Base-by-base conservation (phyloP, 2,113 vertebrate genomes). In the Piprites chloris region DNA sequence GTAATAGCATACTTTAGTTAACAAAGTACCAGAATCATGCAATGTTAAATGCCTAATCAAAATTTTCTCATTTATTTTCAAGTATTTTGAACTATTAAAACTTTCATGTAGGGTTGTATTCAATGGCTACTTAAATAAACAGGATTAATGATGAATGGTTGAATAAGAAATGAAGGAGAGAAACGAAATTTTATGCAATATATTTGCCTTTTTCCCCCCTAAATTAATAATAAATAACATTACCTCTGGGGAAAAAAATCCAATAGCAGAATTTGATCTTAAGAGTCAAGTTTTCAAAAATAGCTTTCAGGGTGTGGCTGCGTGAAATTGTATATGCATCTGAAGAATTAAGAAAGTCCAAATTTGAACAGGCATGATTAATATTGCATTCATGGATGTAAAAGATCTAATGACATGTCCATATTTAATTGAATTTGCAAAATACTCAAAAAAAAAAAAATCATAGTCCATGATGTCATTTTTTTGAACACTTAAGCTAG, bases 221-320 rank as follows among this genome's bases (percentile, higher is more conserved):
- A 58, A 62, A 85, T 58, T 55, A 32, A 41, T 42, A 65, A 75
- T 2, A 1, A 77, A 37, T 22, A 53, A 23, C 11, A 1, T 0
- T 84, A 58, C 11, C 1, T 72, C 7, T 41, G 33, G 9, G 3
- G 33, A 27, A n/a, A 33, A 41, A 35, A 35, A 23, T 47, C 19
- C 17, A 77, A 4, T 35, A 6, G 1, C 6, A 72, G 18, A 81
- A 87, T 72, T 85, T 90, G 30, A 35, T 88, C 23, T 19, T 41
- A 35, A 71, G 11, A 56, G 6, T 66, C 14, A 82, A 26, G 3
- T 59, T 67, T 87, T 49, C 13, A 79, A 78, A 71, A 42, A 14
- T 3, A 52, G 3, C 4, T 35, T 89, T 59, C n/a, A 41, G 4
- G 5, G 1, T 46, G 24, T n/a, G 3, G 6, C 7, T 89, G 3